These are phyloP conservation scores for Gryon sp. DNA, from an alignment of 1,140 invertebrate genomes.

Conservation along the genomic window DNA sequence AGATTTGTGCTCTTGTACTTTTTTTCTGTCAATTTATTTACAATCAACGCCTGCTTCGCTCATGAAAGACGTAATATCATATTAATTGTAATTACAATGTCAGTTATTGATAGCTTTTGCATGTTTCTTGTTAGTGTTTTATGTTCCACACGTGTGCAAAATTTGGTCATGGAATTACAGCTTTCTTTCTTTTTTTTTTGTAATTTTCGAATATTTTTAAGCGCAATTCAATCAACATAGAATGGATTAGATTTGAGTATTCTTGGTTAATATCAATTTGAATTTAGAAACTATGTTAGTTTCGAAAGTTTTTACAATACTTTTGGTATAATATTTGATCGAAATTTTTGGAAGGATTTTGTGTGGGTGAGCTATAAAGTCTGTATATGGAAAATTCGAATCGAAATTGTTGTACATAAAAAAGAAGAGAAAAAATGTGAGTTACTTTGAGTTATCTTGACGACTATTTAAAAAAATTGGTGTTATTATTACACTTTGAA, in stretches of 20 bases:
- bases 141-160: background rate
- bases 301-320: too few relatives aligned
- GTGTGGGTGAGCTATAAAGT: too few relatives aligned
- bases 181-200: slow-evolving; percentile 2
- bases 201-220: slow-evolving; percentile 58
- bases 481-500: too few relatives aligned
- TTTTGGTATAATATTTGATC: too few relatives aligned
- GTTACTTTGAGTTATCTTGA: too few relatives aligned
- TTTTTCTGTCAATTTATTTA: slow-evolving; percentile 31
- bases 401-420: too few relatives aligned
- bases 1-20: slow-evolving; percentile 24
- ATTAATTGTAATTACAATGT: slow-evolving; percentile 31
- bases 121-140: background rate
- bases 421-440: too few relatives aligned
- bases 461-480: too few relatives aligned
- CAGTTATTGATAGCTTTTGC: slow-evolving; percentile 2
- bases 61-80: slow-evolving; percentile 16
- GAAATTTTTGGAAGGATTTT: too few relatives aligned
- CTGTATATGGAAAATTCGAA: too few relatives aligned
- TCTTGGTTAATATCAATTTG: slow-evolving; percentile 3
- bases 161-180: background rate
- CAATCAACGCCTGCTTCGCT: slow-evolving; percentile 22
- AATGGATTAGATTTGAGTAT: slow-evolving; percentile 19
- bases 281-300: background rate
- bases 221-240: slow-evolving; percentile 5